Conservation (phyloP, 2,797 vertebrate species). For the Nannoperca obscura region DNA sequence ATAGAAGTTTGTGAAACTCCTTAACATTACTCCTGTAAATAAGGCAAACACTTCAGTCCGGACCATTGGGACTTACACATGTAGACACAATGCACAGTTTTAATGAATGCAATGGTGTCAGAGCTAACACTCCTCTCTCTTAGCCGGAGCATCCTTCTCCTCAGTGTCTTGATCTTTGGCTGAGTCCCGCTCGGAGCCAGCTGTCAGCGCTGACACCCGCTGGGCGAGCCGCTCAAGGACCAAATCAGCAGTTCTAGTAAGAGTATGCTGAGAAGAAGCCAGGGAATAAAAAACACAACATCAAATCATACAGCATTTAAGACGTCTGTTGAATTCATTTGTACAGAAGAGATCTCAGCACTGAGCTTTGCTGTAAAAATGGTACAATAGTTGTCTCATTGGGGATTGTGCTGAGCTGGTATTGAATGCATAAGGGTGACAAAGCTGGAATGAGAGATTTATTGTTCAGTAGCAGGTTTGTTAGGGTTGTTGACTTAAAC, state of each 20-base stretch:
- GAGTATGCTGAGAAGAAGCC: constrained; percentile 82
- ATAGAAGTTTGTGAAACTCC: constrained; percentile 29
- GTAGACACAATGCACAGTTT: not conserved
- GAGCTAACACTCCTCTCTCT: constrained; percentile 32
- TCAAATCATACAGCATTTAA: not conserved
- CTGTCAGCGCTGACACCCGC: constrained; percentile 62
- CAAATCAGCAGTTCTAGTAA: constrained; percentile 79
- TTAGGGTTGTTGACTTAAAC: not conserved
- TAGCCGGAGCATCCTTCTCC: constrained; percentile 23
- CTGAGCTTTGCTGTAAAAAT: not conserved
- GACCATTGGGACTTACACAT: constrained; percentile 6
- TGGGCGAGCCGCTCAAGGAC: constrained; percentile 79
- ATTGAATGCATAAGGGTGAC: not conserved
- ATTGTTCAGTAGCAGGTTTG: not conserved
- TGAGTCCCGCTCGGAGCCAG: constrained; percentile 48
- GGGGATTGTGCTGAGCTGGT: not conserved
- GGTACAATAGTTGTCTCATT: not conserved
- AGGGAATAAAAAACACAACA: not conserved
- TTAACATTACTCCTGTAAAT: constrained; percentile 22
- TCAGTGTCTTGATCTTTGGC: constrained; percentile 33
- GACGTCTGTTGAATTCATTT: not conserved
- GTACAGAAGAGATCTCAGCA: no score
- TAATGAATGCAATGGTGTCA: constrained; percentile 9
- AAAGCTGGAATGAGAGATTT: not conserved
- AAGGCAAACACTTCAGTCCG: constrained; percentile 14